Conservation (phyloP, 2,113 vertebrate species). For the Caloenas nicobarica region DNA sequence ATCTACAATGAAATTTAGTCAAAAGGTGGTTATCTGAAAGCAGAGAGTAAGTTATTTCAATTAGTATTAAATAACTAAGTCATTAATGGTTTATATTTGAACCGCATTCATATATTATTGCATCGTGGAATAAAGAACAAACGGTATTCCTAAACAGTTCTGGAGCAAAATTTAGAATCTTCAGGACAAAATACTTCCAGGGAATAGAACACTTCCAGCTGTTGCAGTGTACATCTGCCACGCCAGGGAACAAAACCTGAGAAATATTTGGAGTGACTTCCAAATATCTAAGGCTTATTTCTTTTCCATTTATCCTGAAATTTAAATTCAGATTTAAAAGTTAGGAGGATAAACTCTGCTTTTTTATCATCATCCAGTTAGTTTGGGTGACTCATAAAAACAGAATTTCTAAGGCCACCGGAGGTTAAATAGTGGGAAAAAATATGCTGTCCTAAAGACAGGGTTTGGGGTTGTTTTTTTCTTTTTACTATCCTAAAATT, state of each 20-base stretch:
- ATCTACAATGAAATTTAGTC: neutral
- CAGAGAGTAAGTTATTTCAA: neutral
- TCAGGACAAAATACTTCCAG: neutral
- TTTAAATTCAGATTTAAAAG: neutral
- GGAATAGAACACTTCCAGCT: no score
- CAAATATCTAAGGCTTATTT: neutral
- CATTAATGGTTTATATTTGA: neutral
- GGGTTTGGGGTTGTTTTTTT: fast-evolving
- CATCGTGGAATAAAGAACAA: neutral
- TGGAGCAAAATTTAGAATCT: neutral
- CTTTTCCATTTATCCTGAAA: neutral
- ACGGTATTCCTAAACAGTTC: neutral
- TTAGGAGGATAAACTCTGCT: neutral
- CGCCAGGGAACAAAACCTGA: neutral
- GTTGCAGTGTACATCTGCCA: no score
- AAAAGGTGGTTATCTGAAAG: neutral
- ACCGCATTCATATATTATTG: neutral
- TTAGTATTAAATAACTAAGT: neutral
- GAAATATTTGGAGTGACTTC: neutral
- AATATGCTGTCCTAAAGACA: neutral
- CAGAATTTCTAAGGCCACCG: neutral
- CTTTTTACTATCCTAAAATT: neutral
- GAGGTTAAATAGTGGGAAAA: neutral
- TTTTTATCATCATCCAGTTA: neutral
- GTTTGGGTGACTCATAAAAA: neutral